Evolutionary conservation across 2,797 vertebrate species (phyloP).

Genomic region (Propithecus deckenii): DNA sequence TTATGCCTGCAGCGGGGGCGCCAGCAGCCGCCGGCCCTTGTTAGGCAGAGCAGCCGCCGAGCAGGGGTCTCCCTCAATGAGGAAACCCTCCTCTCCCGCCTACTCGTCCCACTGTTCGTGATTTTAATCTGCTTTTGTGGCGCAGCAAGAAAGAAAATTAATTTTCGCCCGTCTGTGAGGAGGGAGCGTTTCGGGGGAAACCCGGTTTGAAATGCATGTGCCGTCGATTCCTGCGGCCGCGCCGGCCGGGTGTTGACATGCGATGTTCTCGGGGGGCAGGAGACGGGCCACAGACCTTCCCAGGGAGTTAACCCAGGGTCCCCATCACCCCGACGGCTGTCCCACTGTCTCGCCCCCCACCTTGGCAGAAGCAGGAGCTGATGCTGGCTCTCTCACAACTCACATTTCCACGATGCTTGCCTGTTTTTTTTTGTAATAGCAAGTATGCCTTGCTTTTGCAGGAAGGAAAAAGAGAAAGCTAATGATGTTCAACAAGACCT

Average conservation of each 20-base stretch:
- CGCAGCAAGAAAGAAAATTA: conserved; percentile 59
- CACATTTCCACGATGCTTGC: too few relatives aligned
- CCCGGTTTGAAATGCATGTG: not conserved
- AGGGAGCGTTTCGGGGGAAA: not conserved
- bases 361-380: not conserved
- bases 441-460: not conserved
- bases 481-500: not conserved
- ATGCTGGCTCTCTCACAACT: not conserved
- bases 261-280: accelerated
- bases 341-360: accelerated
- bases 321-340: accelerated
- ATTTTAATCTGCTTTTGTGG: conserved; percentile 62
- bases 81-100: not conserved
- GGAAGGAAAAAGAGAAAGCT: not conserved
- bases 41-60: not conserved
- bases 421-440: too few relatives aligned
- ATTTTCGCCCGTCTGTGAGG: not conserved
- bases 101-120: not conserved
- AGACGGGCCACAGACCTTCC: not conserved
- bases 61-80: not conserved
- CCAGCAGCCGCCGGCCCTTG: not conserved
- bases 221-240: not conserved
- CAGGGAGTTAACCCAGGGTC: not conserved
- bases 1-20: conserved; percentile 65
- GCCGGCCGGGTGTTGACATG: not conserved